A percentile compares a stretch with the other conserved stretches of the same genome.
Evolutionary conservation across 2,888 invertebrate genomes (phyloP).

Genomic region (Cantharis nigra): DNA sequence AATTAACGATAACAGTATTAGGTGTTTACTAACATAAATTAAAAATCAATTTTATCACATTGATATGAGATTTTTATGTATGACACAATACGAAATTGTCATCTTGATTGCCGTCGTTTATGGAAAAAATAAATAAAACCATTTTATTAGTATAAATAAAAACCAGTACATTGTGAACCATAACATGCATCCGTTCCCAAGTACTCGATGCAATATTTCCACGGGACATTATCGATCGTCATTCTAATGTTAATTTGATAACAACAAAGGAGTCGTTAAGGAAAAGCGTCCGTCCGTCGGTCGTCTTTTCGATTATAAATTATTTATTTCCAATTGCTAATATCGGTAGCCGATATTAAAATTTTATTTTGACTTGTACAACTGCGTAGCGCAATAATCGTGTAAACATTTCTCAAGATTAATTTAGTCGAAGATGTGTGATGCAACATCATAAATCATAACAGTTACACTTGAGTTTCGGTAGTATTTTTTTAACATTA

Average conservation of each 20-base stretch:
- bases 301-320: neutral
- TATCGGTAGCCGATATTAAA: neutral
- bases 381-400: constrained; percentile 2
- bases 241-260: neutral
- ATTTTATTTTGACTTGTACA: neutral
- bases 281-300: too few species aligned
- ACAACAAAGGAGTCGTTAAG: neutral
- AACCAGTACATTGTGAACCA: constrained; percentile 43
- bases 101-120: constrained; percentile 12
- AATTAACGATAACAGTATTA: constrained; percentile 9
- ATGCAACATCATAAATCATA: constrained; percentile 13
- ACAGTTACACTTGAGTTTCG: neutral
- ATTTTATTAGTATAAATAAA: constrained; percentile 27
- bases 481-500: constrained; percentile 2
- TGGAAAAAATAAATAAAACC: constrained; percentile 27
- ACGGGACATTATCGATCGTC: neutral
- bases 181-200: constrained; percentile 47
- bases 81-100: constrained; percentile 21
- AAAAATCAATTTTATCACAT: constrained; percentile 21
- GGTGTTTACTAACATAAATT: constrained; percentile 18
- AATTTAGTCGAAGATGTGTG: constrained; percentile 4
- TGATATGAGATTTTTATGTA: constrained; percentile 1
- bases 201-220: constrained; percentile 30
- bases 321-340: neutral
- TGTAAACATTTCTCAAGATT: constrained; percentile 10